Evolutionary conservation across 1,140 invertebrate genomes (phyloP), one percentile per base, ranked within the genome.

Genomic region (Zophobas morio): DNA sequence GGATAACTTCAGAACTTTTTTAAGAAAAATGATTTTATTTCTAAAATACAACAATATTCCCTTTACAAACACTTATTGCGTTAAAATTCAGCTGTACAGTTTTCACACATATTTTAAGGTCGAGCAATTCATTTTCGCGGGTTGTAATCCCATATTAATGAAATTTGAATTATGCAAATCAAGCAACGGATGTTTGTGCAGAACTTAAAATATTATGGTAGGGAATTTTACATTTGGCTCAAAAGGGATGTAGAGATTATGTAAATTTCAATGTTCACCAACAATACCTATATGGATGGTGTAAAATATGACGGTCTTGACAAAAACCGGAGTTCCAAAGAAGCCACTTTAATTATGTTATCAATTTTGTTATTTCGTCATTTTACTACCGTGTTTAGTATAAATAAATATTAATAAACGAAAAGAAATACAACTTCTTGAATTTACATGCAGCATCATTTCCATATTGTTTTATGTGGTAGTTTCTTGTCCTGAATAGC

Each of bases 151-250:
- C 42, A 46, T 46, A 46, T 46, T 46, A 46, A 46, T 46, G 42
- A 46, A 46, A 46, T 46, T 46, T 46, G 42, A 46, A 46, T 46
- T 46, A 46, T 46, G 42, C 42, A 46, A 46, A 46, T 46, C 42
- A 8, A 46, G 42, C 3, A 4, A 20, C 3, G 42, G 42, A 46
- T 46, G 42, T 46, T 46, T 46, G 42, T 46, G 42, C 3, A 46
- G 8, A 46, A 46, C 42, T 46, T 46, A 46, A 46, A 46, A 46
- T 46, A 46, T 46, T 46, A 46, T 46, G 3, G 42, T 8, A 46
- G 42, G 42, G 42, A 46, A 46, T 46, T 46, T 46, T 46, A 46
- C 42, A 46, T 46, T 46, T 46, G 42, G 3, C 3, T 46, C 42
- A 8, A 46, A 46, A 46, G 42, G 42, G 42, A 46, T 8, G 42